A percentile compares a stretch with the other conserved stretches of the same genome.
Conservation (phyloP, 1,140 invertebrate species). For the Pseudomyrmex dendroicus region DNA sequence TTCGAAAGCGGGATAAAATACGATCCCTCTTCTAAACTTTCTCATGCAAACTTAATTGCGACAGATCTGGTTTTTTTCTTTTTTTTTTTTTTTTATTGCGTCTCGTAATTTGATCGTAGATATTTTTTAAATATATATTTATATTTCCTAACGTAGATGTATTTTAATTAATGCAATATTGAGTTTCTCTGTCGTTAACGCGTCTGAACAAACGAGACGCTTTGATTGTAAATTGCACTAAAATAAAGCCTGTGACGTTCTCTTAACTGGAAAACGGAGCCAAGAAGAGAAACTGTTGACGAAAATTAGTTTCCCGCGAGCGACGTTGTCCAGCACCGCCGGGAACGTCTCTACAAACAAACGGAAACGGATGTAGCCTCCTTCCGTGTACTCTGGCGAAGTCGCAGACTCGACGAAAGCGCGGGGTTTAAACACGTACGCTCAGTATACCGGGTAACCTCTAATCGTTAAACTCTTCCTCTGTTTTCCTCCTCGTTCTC, state of each 20-base stretch:
- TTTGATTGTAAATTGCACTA: not conserved
- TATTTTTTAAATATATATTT: not conserved
- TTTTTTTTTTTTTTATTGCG: no score
- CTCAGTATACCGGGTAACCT: not conserved
- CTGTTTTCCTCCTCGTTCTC: not conserved
- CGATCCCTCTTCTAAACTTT: not conserved
- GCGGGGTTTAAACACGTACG: slow-evolving; percentile 13
- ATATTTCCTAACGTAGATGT: not conserved
- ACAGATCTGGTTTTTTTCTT: not conserved
- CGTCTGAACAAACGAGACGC: no score
- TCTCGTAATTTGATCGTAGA: not conserved
- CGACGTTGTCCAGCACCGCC: not conserved
- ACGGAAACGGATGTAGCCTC: slow-evolving; percentile 45
- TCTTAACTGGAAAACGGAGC: not conserved
- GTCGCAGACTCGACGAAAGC: slow-evolving; percentile 25
- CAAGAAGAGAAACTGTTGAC: not conserved
- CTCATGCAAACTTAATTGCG: not conserved
- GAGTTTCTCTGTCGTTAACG: not conserved
- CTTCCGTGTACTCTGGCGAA: slow-evolving; percentile 32
- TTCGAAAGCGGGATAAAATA: not conserved
- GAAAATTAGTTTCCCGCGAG: not conserved
- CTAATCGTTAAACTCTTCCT: not conserved
- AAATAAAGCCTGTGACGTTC: not conserved
- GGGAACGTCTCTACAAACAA: slow-evolving; percentile 15
- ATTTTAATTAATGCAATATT: not conserved